Percentiles rank a stretch among this genome's conserved stretches.
Evolutionary conservation across 37 sponge, comb jelly and placozoan genomes (phyloP).

Genomic region (Beroe forskalii): DNA sequence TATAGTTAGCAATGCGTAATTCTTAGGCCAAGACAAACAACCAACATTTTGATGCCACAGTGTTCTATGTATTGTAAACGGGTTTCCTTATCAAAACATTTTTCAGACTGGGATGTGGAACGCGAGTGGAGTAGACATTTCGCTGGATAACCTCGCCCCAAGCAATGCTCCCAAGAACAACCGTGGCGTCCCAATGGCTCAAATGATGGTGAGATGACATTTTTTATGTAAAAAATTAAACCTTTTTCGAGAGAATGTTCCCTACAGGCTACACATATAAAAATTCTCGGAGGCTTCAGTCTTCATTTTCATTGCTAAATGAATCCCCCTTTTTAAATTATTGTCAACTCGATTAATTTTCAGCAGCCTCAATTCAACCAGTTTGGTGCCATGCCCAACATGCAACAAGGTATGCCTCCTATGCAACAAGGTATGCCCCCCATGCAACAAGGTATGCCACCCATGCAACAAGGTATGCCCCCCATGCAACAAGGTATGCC

Average conservation of each 20-base stretch:
- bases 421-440: conserved; percentile 43
- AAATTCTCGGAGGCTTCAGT: no score
- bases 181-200: conserved; percentile 40
- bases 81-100: background rate
- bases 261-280: no score
- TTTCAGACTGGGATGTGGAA: conserved; percentile 29
- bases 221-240: no score
- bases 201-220: conserved; percentile 54
- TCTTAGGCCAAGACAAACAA: no score
- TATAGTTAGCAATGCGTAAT: no score
- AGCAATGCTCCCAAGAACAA: conserved; percentile 12
- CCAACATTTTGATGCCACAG: no score
- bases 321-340: no score
- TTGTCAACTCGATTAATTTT: no score
- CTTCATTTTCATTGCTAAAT: no score
- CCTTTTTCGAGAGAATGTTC: no score
- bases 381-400: background rate
- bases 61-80: background rate
- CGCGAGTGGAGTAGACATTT: conserved; percentile 37
- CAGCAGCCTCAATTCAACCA: background rate
- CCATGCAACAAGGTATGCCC: background rate
- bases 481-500: background rate
- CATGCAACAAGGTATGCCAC: conserved; percentile 54
- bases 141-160: conserved; percentile 34
- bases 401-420: background rate